Evolutionary conservation across 2,797 vertebrate species (phyloP).

Genomic region (Etheostoma nigrum): DNA sequence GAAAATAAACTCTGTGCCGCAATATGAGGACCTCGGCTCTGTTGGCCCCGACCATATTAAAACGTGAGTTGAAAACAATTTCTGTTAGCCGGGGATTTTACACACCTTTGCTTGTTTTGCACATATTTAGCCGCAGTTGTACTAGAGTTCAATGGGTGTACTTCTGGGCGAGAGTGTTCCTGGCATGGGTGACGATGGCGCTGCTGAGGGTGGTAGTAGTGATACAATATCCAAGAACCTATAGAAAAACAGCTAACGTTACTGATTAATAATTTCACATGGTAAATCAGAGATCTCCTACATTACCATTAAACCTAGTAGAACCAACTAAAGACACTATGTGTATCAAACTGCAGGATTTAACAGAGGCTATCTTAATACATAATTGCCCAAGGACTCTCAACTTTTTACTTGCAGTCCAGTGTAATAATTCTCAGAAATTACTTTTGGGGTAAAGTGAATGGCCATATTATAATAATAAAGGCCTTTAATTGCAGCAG

Average conservation of each 20-base stretch:
- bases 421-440: too few relatives aligned
- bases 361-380: neutral
- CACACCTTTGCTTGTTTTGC: too few relatives aligned
- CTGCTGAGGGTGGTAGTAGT: neutral
- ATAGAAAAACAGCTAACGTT: neutral
- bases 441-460: too few relatives aligned
- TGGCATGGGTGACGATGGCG: too few relatives aligned
- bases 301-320: neutral
- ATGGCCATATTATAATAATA: too few relatives aligned
- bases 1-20: fast-evolving
- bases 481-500: neutral
- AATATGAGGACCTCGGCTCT: slow-evolving; percentile 22
- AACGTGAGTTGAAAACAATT: slow-evolving; percentile 57
- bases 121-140: neutral
- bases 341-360: neutral
- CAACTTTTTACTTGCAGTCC: neutral
- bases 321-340: neutral
- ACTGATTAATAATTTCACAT: too few relatives aligned
- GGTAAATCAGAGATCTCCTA: neutral
- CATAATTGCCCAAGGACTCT: neutral
- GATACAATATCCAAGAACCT: neutral
- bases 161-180: neutral
- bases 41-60: slow-evolving; percentile 60
- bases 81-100: fast-evolving
- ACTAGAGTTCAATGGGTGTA: neutral